Evolutionary conservation across 2,797 vertebrate genomes (phyloP), one percentile per base, ranked within the genome.

Genomic region (Chelon labrosus): DNA sequence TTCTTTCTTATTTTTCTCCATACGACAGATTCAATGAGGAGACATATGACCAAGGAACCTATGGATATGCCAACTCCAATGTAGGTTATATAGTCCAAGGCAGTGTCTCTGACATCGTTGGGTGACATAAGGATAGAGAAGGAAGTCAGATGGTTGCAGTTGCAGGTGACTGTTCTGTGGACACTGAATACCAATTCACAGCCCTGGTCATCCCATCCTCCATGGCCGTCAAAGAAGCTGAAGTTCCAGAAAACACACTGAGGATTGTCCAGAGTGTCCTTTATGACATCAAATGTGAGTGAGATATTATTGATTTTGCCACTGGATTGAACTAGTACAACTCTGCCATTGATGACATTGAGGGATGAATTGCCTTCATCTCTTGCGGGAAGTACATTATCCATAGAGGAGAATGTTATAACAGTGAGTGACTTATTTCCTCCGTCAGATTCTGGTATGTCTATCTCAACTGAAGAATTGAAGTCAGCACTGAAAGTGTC

Each of bases 231-330:
- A 4, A 87, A 83, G 1, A 95, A 92, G 0, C 5, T 74, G 79
- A 97, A 97, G 85, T 97, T 96, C 97, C 97, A 99, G 85, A 96
- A 99, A 62, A 97, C 97, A 73, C 97, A 98, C 1, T 58, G 73
- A 0, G 95, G 93, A 0, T 13, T 83, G 1, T 0, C 1, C 1
- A 95, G 72, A 4, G 38, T 76, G 0, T 0, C 1, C 1, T 94
- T 73, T 1, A 65, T 53, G 42, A 93, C 85, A 59, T 88, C 66
- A 85, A 97, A 98, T 1, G 68, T 90, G 89, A 98, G 92, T 0
- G 85, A 90, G 56, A 97, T 68, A n/a, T 93, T 94, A 0, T 54
- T 8, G 12, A 97, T 76, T 0, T 41, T 7, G 4, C 25, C 69
- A 4, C 22, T 91, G 46, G 96, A 62, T 0, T 85, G 91, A 49